Evolutionary conservation across 2,797 vertebrate genomes (phyloP).

Genomic region (Kryptopterus vitreolus): DNA sequence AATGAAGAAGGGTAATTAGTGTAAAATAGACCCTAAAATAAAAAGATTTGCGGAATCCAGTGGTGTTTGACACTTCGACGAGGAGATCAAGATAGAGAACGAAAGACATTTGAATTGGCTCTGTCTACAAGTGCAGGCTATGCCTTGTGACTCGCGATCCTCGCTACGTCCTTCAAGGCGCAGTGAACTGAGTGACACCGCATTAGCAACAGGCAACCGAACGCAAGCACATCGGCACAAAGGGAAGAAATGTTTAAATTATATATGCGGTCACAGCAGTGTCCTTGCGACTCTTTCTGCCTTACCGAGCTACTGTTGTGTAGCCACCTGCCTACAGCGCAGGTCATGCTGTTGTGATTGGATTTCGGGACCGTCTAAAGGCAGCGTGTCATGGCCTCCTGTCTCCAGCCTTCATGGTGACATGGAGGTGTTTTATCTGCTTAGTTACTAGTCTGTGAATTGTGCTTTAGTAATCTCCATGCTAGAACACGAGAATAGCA

Average conservation of each 20-base stretch:
- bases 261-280: conserved; percentile 26
- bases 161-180: conserved; percentile 46
- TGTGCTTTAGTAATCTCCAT: background rate
- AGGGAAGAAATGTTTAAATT: conserved; percentile 43
- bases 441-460: background rate
- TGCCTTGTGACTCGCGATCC: conserved; percentile 47
- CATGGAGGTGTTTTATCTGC: background rate
- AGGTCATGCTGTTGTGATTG: background rate
- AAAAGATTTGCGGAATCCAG: background rate
- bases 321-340: background rate
- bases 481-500: conserved; percentile 12
- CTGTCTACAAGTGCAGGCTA: conserved; percentile 11
- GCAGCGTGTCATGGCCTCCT: background rate
- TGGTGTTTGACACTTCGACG: background rate
- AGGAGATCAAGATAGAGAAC: background rate
- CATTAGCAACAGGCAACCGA: conserved; percentile 47
- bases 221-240: conserved; percentile 22
- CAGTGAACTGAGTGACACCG: conserved; percentile 47
- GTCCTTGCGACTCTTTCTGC: background rate
- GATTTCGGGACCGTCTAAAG: conserved; percentile 9
- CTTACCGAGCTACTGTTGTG: background rate
- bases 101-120: conserved; percentile 2
- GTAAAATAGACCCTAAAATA: conserved; percentile 13
- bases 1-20: background rate
- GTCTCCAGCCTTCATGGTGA: background rate